Evolutionary conservation across 2,888 invertebrate species (phyloP).

Genomic region (Orthosia cruda): DNA sequence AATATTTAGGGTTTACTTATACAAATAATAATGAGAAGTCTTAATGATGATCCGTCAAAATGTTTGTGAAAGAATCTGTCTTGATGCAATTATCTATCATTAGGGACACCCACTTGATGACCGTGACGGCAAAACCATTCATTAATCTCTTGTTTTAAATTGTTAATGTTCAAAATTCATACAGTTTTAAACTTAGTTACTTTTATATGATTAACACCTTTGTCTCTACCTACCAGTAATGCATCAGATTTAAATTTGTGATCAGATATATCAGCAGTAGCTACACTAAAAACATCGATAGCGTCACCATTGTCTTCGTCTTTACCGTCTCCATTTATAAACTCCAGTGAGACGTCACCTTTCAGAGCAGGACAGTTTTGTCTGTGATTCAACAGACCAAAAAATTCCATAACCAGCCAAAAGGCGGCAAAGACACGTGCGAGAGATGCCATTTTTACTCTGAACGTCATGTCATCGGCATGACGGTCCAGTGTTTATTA

Average conservation of each 20-base stretch:
- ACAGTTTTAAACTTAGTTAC: background rate
- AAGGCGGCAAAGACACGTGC: constrained; percentile 76
- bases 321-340: constrained; percentile 6
- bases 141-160: constrained; percentile 13
- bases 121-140: constrained; percentile 21
- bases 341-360: constrained; percentile 42
- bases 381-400: constrained; percentile 56
- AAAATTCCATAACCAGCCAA: constrained; percentile 49
- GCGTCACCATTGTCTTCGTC: constrained; percentile 6
- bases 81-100: constrained; percentile 50
- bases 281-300: background rate
- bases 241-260: background rate
- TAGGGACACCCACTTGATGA: constrained; percentile 37
- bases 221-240: background rate
- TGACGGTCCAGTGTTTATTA: constrained; percentile 84
- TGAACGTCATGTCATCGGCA: constrained; percentile 77
- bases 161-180: background rate
- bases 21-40: constrained; percentile 8
- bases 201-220: background rate
- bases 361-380: constrained; percentile 45
- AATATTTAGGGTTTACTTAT: constrained; percentile 1
- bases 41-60: constrained; percentile 10
- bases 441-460: constrained; percentile 76
- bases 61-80: constrained; percentile 3
- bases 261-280: background rate